Base-by-base conservation (phyloP, 53 echinoderm and acorn worm species). In the Henricia sp. region DNA sequence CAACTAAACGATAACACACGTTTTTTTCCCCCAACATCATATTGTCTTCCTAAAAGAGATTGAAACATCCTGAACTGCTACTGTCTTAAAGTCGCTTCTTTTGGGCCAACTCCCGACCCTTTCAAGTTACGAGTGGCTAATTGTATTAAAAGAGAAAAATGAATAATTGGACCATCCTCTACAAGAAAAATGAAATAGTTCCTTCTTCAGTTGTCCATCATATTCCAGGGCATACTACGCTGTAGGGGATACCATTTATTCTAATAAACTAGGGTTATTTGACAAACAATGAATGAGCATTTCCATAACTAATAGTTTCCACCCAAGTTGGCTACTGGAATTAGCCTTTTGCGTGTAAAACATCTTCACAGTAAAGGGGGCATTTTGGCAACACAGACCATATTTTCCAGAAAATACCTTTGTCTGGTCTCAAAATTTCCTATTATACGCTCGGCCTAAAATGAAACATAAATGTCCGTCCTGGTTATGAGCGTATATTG, bases 221-320 rank as follows among this genome's bases (percentile, higher is more conserved):
- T 0, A 23, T 20, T 10, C 19, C 19, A 19, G 4, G 11, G 19
- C 58, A 25, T 19, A 24, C 10, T 26, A 50, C 32, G 34, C 50
- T 48, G 52, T 52, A 29, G 13, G 24, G 8, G 35, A 21, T 10
- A 28, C 35, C 23, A 23, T 37, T 29, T 33, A 73, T 52, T 32
- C 17, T 28, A n/a, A 52, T 54, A 16, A 52, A 52, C 54, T 73
- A 9, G 52, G 41, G 24, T 28, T 29, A 76, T 29, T 72, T 52
- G 53, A 23, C 14, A 16, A 25, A 58, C 38, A 37, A 76, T 76
- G 76, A 76, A 76, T 58, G 76, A 76, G 59, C 74, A 54, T 1
- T 57, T 58, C 37, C 35, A 26, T 24, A 58, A 58, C 41, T 26
- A 76, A 76, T 27, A 16, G 59, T 59, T 76, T 76, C 76, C 76